Base-by-base conservation (phyloP, 2,797 vertebrate species). In the Myotis myotis region DNA sequence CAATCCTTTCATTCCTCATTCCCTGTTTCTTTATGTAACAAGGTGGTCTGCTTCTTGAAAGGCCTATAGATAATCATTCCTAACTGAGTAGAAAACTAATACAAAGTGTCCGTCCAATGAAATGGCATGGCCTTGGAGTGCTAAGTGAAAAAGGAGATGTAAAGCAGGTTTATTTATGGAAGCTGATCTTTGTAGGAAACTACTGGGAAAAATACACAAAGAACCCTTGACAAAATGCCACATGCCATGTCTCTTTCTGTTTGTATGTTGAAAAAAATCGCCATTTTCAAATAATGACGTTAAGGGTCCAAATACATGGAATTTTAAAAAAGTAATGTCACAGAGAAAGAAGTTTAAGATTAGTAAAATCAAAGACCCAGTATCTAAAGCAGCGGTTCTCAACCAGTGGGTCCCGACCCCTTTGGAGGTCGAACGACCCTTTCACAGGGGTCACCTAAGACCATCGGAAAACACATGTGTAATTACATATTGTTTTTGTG, bases 161-260 rank as follows among this genome's bases (percentile, higher is more conserved):
- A 95, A 84, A 93, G 86, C 84, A 76, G 62, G 86, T 91, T 95
- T 96, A 94, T 96, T 95, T 95, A 89, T 91, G 87, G 94, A 95
- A 97, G 86, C 75, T 89, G 83, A 91, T 70, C 83, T 96, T 94
- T 70, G 47, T 92, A 92, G 83, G 95, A 95, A 91, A 94, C 13
- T 57, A 47, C 79, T 38, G 49, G 53, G 68, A 28, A 91, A 95
- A 96, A 95, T 84, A 84, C 28, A 70, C 10, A 8, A 89, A 72
- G 76, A 95, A 70, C 55, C 15, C 30, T 78, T 84, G 83, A 84
- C 66, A 93, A 71, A 91, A 84, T 41, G 75, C 38, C 57, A n/a
- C 6, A 66, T 33, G 30, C 55, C 94, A 41, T 62, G n/a, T 78
- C 75, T 89, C 85, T 93, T 75, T 15, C 5, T 83, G 44, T 88